These are phyloP conservation scores for Leptonema lineaticorne DNA, from an alignment of 1,140 invertebrate genomes.

Conservation along the genomic window DNA sequence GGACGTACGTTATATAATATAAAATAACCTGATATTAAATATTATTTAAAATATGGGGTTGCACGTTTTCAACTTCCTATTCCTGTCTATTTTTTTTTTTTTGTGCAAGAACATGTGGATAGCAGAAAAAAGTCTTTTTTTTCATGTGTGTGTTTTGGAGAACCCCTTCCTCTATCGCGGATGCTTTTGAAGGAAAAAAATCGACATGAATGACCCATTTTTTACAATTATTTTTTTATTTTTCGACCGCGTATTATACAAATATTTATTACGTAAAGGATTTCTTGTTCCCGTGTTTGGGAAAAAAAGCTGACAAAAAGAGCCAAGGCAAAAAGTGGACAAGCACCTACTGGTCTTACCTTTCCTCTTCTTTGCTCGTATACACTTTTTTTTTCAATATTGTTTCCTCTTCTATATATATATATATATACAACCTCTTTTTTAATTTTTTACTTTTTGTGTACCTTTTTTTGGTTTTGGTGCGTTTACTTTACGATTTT, in stretches of 20 bases:
- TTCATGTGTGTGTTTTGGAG: too few species aligned
- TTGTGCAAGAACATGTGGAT: neutral
- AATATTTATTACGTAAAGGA: slow-evolving; percentile 30
- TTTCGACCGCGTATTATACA: slow-evolving; percentile 14
- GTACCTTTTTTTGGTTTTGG: neutral
- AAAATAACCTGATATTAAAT: neutral
- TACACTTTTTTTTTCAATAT: slow-evolving; percentile 20
- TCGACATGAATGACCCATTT: slow-evolving; percentile 28
- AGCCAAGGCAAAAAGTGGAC: slow-evolving; percentile 26
- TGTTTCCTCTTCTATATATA: slow-evolving; percentile 15
- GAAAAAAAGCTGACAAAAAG: slow-evolving; percentile 1
- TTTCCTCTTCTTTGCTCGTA: slow-evolving; percentile 10
- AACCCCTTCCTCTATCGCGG: slow-evolving; percentile 2
- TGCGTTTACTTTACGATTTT: neutral
- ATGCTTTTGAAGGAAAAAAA: slow-evolving; percentile 1
- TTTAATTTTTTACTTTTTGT: slow-evolving; percentile 15
- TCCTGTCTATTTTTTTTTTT: neutral
- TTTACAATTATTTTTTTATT: slow-evolving; percentile 29
- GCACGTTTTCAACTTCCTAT: neutral
- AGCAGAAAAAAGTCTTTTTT: slow-evolving; percentile 7
- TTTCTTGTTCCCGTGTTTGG: neutral
- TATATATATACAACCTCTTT: slow-evolving; percentile 5
- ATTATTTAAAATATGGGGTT: neutral
- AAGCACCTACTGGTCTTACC: slow-evolving; percentile 27
- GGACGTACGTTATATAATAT: neutral